Evolutionary conservation across 2,113 vertebrate species (phyloP).

Genomic region (Eira barbara): DNA sequence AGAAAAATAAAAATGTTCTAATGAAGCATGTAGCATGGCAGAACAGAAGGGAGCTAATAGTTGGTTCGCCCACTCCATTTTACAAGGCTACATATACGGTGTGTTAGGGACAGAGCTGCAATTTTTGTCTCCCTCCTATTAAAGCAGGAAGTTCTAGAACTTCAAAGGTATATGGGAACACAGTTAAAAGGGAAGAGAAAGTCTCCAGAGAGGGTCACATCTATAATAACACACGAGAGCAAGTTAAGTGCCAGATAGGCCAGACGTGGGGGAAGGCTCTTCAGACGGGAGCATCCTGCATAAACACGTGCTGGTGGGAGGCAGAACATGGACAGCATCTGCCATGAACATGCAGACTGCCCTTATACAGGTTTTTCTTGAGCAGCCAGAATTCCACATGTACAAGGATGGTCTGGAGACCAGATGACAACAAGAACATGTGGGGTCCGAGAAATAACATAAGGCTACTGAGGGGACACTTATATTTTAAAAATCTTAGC

Average conservation of each 20-base stretch:
- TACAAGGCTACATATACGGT: background rate
- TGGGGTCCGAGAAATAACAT: background rate
- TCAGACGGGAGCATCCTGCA: fast-evolving
- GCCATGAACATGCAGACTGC: background rate
- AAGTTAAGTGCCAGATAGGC: background rate
- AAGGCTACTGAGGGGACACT: background rate
- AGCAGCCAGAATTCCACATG: background rate
- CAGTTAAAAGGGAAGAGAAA: background rate
- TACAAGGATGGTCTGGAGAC: too few species aligned
- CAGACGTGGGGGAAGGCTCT: background rate
- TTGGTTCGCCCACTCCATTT: background rate
- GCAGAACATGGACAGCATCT: fast-evolving
- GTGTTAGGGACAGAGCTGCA: background rate
- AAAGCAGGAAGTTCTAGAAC: background rate
- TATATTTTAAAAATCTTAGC: background rate
- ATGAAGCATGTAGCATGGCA: background rate
- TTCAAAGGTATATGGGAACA: background rate
- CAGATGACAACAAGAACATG: background rate
- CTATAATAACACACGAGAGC: background rate
- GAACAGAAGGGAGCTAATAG: background rate
- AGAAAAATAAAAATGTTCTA: background rate
- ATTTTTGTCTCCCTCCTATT: background rate
- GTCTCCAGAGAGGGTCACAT: background rate
- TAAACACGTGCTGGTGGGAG: background rate
- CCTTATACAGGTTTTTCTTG: background rate